Percentiles rank a stretch among this genome's conserved stretches.
Evolutionary conservation across 2,888 invertebrate genomes (phyloP).

Genomic region (Dinocampus coccinellae): DNA sequence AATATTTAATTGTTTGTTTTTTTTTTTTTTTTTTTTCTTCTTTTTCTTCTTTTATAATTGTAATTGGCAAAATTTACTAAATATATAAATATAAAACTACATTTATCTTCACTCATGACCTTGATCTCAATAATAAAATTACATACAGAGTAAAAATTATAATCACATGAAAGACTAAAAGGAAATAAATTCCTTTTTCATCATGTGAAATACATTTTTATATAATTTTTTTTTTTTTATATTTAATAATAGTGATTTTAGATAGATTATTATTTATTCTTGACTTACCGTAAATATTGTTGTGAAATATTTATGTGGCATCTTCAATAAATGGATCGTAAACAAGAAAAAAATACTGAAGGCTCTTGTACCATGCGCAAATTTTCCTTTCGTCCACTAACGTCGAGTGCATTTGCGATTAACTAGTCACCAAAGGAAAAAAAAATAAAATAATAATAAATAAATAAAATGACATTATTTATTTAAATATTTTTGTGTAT

Average conservation of each 20-base stretch:
- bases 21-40: too few relatives aligned
- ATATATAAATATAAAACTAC: not conserved
- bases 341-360: slow-evolving; percentile 21
- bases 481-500: slow-evolving; percentile 28
- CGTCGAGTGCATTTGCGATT: slow-evolving; percentile 42
- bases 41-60: not conserved
- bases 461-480: slow-evolving; percentile 13
- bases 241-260: not conserved
- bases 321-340: slow-evolving; percentile 15
- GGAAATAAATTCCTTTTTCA: not conserved
- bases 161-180: not conserved
- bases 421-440: slow-evolving; percentile 24
- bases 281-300: slow-evolving; percentile 21
- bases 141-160: not conserved
- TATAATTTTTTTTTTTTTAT: too few relatives aligned
- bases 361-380: slow-evolving; percentile 42
- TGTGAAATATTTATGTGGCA: slow-evolving; percentile 26
- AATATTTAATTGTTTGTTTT: too few relatives aligned
- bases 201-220: not conserved
- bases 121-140: not conserved
- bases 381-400: slow-evolving; percentile 39
- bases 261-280: not conserved
- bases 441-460: too few relatives aligned
- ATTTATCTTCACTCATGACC: not conserved
- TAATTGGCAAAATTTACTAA: not conserved